Conservation (phyloP, 2,888 invertebrate species). For the Pyrocoelia pectoralis region DNA sequence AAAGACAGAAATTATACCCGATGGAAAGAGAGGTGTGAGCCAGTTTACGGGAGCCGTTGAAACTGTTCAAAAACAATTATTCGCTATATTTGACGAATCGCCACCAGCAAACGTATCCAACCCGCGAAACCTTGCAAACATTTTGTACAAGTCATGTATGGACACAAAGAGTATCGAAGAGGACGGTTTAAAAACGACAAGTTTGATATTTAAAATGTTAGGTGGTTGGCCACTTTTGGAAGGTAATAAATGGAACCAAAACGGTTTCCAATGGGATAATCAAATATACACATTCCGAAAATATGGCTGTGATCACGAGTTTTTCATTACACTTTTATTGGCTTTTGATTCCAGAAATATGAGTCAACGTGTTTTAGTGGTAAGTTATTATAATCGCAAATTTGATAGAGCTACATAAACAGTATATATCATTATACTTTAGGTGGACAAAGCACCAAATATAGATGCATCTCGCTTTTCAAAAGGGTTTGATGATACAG, state of each 20-base stretch:
- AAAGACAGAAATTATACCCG: constrained; percentile 76
- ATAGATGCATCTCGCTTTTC: neutral
- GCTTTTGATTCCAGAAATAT: neutral
- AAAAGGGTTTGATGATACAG: constrained; percentile 10
- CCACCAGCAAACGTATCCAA: constrained; percentile 67
- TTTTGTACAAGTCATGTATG: constrained; percentile 87
- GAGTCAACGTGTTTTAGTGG: neutral
- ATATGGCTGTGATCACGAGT: constrained; percentile 63
- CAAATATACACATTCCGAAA: constrained; percentile 81
- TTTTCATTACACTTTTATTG: neutral
- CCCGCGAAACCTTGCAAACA: constrained; percentile 80
- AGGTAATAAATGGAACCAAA: constrained; percentile 76
- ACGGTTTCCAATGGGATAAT: constrained; percentile 77
- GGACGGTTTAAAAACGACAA: constrained; percentile 76
- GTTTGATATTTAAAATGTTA: constrained; percentile 72
- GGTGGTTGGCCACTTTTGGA: constrained; percentile 94
- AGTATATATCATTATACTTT: too few relatives aligned
- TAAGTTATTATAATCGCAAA: neutral
- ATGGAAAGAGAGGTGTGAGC: constrained; percentile 81
- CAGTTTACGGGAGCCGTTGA: constrained; percentile 79
- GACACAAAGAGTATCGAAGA: constrained; percentile 84
- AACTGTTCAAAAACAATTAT: constrained; percentile 75
- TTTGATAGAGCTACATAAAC: too few relatives aligned
- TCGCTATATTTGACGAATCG: constrained; percentile 73
- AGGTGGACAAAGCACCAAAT: constrained; percentile 6